Evolutionary conservation across 2,888 invertebrate species (phyloP).

Genomic region (Serripes groenlandicus): DNA sequence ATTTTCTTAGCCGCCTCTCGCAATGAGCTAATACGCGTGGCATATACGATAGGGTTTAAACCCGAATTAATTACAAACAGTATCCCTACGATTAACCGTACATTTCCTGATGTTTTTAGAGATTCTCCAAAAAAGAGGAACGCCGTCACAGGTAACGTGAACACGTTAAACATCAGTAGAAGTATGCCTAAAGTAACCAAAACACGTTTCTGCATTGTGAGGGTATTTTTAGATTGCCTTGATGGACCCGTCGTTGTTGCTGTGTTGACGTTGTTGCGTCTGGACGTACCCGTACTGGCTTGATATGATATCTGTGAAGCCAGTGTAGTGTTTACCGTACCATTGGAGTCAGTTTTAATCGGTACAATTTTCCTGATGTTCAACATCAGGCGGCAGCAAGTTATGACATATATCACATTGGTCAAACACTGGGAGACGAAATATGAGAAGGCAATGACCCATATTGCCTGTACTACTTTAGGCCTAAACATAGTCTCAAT

Average conservation of each 20-base stretch:
- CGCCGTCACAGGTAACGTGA: background rate
- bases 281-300: no score
- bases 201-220: background rate
- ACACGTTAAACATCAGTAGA: background rate
- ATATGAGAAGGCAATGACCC: background rate
- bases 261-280: background rate
- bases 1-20: background rate
- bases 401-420: background rate
- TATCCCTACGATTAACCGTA: background rate
- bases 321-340: no score
- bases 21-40: background rate
- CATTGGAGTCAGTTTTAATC: background rate
- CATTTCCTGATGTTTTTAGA: background rate
- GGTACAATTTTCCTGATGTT: background rate
- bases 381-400: background rate
- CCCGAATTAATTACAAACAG: conserved; percentile 3
- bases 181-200: background rate
- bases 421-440: background rate
- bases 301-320: no score
- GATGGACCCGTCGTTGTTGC: background rate
- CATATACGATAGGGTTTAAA: conserved; percentile 1
- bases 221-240: background rate
- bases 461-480: background rate
- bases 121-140: background rate
- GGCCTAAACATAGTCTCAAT: background rate